Evolutionary conservation across 2,888 invertebrate genomes (phyloP), one percentile per base, ranked within the genome.

Genomic region (Nineta flava): DNA sequence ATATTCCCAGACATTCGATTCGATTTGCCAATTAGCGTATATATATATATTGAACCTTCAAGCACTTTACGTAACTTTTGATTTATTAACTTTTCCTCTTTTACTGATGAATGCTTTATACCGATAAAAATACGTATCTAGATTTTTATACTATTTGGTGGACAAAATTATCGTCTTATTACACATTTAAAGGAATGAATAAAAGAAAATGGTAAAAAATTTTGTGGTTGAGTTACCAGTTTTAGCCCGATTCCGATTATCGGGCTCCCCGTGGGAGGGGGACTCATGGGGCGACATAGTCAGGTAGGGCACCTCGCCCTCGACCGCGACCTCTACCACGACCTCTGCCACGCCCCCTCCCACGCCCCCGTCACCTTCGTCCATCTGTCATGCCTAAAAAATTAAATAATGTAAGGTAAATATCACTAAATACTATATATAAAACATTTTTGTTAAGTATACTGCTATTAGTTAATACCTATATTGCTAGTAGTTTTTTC

Each of bases 401-500:
- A 42, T 15, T 3, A 42, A 43, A 43, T 6, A 16, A 5, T 16
- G 9, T 16, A 43, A 43, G 10, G 7, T 17, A 1, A 17, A 17
- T 16, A 43, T 16, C 9, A 17, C 4, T 2, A 16, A 43, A 43
- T 43, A 17, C 13, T 38, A 38, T 1, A 38, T 15, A 12, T 38
- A 26, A 26, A 26, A 26, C 7, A 26, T 26, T 2, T 7, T 19
- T 19, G 5, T 19, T 19, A 3, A 19, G 5, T 35, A 15, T n/a
- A 15, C 7, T 32, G 10, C 7, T 32, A 32, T 32, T 32, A 32
- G 32, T 9, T 32, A 32, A 38, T 65, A 77, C 79, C 90, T 76
- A 91, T 90, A 70, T 87, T 90, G 69, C 87, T 87, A 60, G 90
- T 86, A 55, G 88, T 88, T 72, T 90, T 88, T 72, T 91, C 90